Percentiles rank a stretch among this genome's conserved stretches.
Evolutionary conservation across 1,140 invertebrate species (phyloP).

Genomic region (Macrobrachium nipponense): DNA sequence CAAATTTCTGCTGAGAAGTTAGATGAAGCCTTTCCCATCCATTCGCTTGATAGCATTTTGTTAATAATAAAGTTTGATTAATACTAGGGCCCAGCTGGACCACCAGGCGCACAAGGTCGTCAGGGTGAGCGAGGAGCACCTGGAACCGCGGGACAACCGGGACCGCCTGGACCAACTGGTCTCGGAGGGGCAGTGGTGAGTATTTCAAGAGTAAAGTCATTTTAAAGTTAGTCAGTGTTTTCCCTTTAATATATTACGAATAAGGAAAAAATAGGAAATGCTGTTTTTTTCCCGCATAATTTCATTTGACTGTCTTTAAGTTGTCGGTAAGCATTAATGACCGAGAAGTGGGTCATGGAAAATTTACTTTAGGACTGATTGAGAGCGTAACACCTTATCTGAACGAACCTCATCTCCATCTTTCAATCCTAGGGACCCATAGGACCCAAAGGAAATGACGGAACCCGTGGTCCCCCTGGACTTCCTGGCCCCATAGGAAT

Average conservation of each 20-base stretch:
- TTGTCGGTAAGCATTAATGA: too few species aligned
- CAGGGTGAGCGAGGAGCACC: conserved; percentile 67
- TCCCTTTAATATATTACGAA: too few species aligned
- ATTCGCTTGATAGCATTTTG: too few species aligned
- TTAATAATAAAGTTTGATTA: too few species aligned
- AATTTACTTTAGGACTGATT: not conserved
- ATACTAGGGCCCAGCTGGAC: conserved; percentile 55
- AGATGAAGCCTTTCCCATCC: too few species aligned
- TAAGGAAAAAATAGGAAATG: too few species aligned
- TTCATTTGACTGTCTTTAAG: too few species aligned
- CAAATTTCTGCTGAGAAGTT: too few species aligned
- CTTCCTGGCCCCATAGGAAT: conserved; percentile 54
- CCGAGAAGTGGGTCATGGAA: too few species aligned
- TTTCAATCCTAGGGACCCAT: conserved; percentile 37
- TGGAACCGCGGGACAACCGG: conserved; percentile 68
- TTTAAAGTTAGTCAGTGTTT: too few species aligned
- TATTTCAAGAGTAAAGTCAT: conserved; percentile 30
- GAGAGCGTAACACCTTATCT: conserved; percentile 13
- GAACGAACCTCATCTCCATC: conserved; percentile 44
- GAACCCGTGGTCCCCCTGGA: conserved; percentile 54
- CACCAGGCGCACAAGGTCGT: conserved; percentile 66
- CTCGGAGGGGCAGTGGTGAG: conserved; percentile 64
- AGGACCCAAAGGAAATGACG: conserved; percentile 49
- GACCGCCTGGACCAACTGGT: conserved; percentile 68
- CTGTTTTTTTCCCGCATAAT: too few species aligned